Base-by-base conservation (phyloP, 2,888 invertebrate genomes). In the Machimus rusticus region DNA sequence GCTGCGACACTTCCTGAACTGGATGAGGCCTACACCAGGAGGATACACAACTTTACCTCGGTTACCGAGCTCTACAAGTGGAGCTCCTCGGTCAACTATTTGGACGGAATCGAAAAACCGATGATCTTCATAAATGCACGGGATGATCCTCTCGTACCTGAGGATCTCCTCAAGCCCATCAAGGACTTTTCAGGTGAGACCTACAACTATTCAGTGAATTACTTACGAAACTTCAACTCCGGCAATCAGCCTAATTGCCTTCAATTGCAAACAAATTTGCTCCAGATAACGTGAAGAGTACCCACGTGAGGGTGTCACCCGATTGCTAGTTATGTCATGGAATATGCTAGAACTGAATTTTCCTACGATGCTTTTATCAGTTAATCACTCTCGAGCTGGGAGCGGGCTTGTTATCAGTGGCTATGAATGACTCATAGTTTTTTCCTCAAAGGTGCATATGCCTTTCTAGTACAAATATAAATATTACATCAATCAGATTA, bases 81-180 rank as follows among this genome's bases (percentile, higher is more conserved):
- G 96, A 96, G 96, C 92, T 98, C 98, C 88, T 97, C 96, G 85
- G 94, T 96, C 34, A 95, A 96, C 92, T 97, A 97, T 92, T 93
- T 98, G 87, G 93, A 96, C 31, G 95, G 95, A 90, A 96, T 98
- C 89, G 94, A 95, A 87, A 95, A 96, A 28, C 98, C 98, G 12
- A 97, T 98, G 95, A 95, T 99, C 90, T 97, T 98, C 91, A 95
- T 99, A 88, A 99, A 99, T 93, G 95, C 98, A 9, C 94, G 95
- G 90, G 99, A 99, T 92, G 99, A 99, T 93, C 99, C 99, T 2
- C 94, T 99, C 81, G 96, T 98, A 81, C 98, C 98, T 8, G 96
- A 96, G 89, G 94, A 95, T 39, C 93, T 99, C 87, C 93, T 97
- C 89, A 93, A 95, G 28, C 95, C 96, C 6, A 95, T 97, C 79